Evolutionary conservation across 2,888 invertebrate species (phyloP).

Genomic region (Neelides folsomi): DNA sequence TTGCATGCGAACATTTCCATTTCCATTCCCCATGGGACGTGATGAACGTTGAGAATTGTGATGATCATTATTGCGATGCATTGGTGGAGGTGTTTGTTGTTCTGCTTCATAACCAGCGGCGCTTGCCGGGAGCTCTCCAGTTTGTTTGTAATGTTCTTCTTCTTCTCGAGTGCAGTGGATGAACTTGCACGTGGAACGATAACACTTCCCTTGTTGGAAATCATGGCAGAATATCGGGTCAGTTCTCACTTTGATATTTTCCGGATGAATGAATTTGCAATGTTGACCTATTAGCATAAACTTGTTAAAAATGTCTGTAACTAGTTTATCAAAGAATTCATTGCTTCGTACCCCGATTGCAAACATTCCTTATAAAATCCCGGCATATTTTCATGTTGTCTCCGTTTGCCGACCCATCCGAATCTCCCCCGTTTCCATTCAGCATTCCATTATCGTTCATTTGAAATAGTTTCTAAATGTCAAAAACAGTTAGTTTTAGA

Average conservation of each 20-base stretch:
- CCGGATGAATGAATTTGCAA: constrained; percentile 31
- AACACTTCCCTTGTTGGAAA: constrained; percentile 36
- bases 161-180: constrained; percentile 61
- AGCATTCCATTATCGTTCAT: constrained; percentile 12
- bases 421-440: constrained; percentile 10
- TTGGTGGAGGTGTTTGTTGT: too few relatives aligned
- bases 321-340: too few relatives aligned
- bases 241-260: constrained; percentile 24
- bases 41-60: constrained; percentile 41
- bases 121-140: constrained; percentile 52
- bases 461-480: background rate
- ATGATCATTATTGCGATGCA: too few relatives aligned
- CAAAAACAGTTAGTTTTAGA: background rate
- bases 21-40: constrained; percentile 34
- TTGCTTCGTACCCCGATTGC: constrained; percentile 44
- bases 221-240: constrained; percentile 48
- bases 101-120: constrained; percentile 5
- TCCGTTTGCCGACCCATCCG: constrained; percentile 10
- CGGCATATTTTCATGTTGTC: constrained; percentile 46
- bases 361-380: constrained; percentile 48
- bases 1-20: constrained; percentile 16
- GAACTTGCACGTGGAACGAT: constrained; percentile 56
- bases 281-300: constrained; percentile 18
- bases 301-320: too few relatives aligned
- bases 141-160: constrained; percentile 54